Base-by-base conservation (phyloP, 2,888 invertebrate genomes). In the Aphelenchoides bicaudatus region DNA sequence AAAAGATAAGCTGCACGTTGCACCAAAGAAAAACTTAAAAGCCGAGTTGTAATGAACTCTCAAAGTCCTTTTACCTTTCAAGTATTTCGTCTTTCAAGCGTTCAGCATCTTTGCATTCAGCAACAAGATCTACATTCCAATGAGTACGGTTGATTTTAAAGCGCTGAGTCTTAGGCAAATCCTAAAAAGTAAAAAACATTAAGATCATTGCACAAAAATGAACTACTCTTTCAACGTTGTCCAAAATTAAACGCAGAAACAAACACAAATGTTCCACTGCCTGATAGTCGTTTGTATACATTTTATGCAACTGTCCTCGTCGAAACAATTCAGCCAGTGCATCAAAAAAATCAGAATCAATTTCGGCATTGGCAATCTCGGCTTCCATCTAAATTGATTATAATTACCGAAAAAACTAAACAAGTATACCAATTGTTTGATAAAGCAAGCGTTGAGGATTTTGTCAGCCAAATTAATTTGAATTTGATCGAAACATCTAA, bases 311-410 rank as follows among this genome's bases (percentile, higher is more conserved):
- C 23, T 30, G 28, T 30, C 30, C 29, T 19, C 52, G 47, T 4
- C 53, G 55, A 29, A 67, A 70, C 30, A 67, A 62, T 16, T 53
- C 34, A 5, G 51, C 29, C 21, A 67, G 27, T 6, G 67, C 68
- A 19, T 23, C 34, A 56, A 54, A 69, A 43, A 54, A 66, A 28
- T 68, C 61, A 13, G 48, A 28, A n/a, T 39, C 52, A 3, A 62
- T 23, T 27, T 21, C 21, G n/a, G 31, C 34, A 37, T 28, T 28
- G 10, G 5, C 5, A 39, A 63, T 27, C 10, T 29, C 30, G 3
- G 39, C 29, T 38, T 57, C 49, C 23, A 53, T 16, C 62, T 58
- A 16, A 23, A 62, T 19, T 10, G 34, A 53, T 4, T 2, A 10
- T 1, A 23, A 2, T 49, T 37, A 49, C 13, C 3, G 47, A 19